Conservation (phyloP, 1,140 invertebrate genomes). For the Drosophila tani region DNA sequence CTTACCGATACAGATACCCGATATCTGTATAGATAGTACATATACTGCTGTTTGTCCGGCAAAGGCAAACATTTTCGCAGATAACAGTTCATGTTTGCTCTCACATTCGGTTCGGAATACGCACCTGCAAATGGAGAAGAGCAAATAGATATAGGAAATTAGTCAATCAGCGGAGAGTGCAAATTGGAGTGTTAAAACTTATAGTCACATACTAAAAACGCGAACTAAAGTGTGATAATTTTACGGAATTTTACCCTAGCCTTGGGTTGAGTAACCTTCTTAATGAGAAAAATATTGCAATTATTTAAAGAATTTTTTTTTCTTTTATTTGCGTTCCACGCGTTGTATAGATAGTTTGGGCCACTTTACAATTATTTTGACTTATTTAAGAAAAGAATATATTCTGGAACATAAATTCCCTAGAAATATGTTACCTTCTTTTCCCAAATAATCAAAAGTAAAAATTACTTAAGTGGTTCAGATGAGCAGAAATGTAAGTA, state of each 20-base stretch:
- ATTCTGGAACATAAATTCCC: no score
- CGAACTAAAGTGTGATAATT: background rate
- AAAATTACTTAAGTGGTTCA: background rate
- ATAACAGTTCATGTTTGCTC: conserved; percentile 38
- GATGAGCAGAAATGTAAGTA: background rate
- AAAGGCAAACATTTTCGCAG: conserved; percentile 30
- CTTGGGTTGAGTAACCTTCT: background rate
- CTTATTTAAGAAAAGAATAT: no score
- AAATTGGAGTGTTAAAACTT: conserved; percentile 25
- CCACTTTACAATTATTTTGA: background rate
- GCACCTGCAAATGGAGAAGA: conserved; percentile 64
- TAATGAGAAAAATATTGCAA: background rate
- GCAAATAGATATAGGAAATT: conserved; percentile 55
- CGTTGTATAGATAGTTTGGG: no score
- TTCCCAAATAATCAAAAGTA: no score
- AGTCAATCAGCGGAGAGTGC: conserved; percentile 28
- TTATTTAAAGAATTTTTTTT: background rate
- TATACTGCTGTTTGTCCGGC: conserved; percentile 5
- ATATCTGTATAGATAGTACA: conserved; percentile 29
- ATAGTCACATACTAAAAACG: background rate
- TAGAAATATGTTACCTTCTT: no score
- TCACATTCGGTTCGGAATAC: conserved; percentile 43
- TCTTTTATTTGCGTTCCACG: background rate
- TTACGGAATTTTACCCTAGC: background rate
- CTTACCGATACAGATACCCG: conserved; percentile 37